A percentile compares a stretch with the other conserved stretches of the same genome.
phyloP scores from a whole-genome alignment of 2,888 invertebrate genomes.

The Coelopa pilipes region DNA sequence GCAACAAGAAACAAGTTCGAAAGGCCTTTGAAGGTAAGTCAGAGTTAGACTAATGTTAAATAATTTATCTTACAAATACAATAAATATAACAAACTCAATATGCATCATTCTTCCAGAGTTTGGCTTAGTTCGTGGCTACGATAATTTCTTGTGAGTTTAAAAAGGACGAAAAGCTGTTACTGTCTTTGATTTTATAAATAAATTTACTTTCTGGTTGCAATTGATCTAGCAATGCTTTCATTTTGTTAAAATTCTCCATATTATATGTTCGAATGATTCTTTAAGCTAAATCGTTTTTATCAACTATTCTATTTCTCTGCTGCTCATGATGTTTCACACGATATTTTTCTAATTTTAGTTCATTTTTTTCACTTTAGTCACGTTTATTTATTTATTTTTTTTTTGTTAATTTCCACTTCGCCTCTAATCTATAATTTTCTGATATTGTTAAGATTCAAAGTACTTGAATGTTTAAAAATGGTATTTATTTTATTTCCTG shows the following conservation, averaged over 20 bases:
- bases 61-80: neutral
- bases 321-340: neutral
- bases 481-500: too few relatives aligned
- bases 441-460: too few relatives aligned
- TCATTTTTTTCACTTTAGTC: too few relatives aligned
- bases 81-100: neutral
- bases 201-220: neutral
- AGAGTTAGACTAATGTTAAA: neutral
- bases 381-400: too few relatives aligned
- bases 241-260: neutral
- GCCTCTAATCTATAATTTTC: too few relatives aligned
- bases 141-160: neutral
- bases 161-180: conserved; percentile 24
- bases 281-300: neutral
- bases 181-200: conserved; percentile 6
- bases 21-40: conserved; percentile 16
- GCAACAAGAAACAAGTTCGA: conserved; percentile 23
- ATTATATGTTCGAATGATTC: neutral
- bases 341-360: too few relatives aligned
- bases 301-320: neutral
- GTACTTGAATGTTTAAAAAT: too few relatives aligned
- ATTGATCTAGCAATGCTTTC: neutral
- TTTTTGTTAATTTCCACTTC: too few relatives aligned
- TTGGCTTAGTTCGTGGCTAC: too few relatives aligned
- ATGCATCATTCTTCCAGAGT: too few relatives aligned